Conservation (phyloP, 2,797 vertebrate species). For the Sphenopsis melanotis region DNA sequence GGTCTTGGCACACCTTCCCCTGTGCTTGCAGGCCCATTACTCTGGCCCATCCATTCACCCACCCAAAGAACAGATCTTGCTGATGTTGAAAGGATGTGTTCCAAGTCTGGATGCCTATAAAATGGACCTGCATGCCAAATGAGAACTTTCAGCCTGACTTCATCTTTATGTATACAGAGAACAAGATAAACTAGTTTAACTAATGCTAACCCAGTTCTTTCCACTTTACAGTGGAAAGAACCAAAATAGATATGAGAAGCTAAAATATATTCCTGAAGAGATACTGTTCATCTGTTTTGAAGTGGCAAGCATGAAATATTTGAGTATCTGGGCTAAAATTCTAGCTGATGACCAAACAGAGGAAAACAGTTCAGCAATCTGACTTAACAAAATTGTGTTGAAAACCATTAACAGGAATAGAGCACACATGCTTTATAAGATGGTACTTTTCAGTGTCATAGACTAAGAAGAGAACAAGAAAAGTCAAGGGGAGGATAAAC, state of each 20-base stretch:
- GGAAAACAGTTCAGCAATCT: background rate
- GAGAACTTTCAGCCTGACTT: background rate
- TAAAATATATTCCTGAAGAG: background rate
- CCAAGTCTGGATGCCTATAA: background rate
- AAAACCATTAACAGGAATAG: background rate
- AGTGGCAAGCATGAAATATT: background rate
- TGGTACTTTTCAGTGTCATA: background rate
- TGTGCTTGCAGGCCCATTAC: background rate
- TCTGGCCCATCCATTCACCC: background rate
- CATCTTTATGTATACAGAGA: background rate
- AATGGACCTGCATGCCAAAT: background rate
- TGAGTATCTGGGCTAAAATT: background rate
- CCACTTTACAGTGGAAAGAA: background rate
- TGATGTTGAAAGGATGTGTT: background rate
- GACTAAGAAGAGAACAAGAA: background rate
- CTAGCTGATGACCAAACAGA: background rate
- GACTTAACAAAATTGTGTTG: background rate
- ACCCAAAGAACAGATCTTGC: fast-evolving
- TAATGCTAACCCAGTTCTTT: background rate
- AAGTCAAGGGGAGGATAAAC: slow-evolving; percentile 21
- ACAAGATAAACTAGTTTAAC: slow-evolving; percentile 14
- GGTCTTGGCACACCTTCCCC: fast-evolving
- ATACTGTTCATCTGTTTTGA: background rate
- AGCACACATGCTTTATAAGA: background rate
- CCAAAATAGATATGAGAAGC: background rate